Percentiles rank a stretch among this genome's conserved stretches.
Evolutionary conservation across 2,113 vertebrate species (phyloP).

Genomic region (Lucifuga dentata): DNA sequence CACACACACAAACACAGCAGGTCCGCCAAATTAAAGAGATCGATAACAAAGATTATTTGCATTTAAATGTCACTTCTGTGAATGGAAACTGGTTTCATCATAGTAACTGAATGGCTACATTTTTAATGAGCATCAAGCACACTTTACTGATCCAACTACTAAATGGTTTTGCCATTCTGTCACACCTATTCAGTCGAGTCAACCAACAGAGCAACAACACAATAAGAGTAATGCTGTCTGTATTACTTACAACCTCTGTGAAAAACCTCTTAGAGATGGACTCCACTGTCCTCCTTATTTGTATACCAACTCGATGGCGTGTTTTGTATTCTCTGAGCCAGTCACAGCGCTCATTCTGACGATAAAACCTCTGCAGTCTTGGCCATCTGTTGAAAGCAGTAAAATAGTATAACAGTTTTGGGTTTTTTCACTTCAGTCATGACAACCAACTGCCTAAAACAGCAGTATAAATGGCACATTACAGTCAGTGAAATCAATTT

Average conservation of each 20-base stretch:
- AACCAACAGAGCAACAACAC: too few relatives aligned
- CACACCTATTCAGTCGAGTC: too few relatives aligned
- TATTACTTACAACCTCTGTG: conserved; percentile 91
- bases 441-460: not conserved
- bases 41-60: too few relatives aligned
- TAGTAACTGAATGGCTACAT: too few relatives aligned
- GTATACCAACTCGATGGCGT: conserved; percentile 89
- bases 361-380: conserved; percentile 92
- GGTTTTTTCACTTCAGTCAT: not conserved
- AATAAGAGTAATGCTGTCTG: too few relatives aligned
- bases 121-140: too few relatives aligned
- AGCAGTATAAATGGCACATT: not conserved
- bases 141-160: not conserved
- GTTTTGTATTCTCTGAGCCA: conserved; percentile 95
- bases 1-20: conserved; percentile 1
- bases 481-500: not conserved
- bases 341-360: conserved; percentile 88
- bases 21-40: too few relatives aligned
- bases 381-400: conserved; percentile 87
- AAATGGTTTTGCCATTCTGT: not conserved
- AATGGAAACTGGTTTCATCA: too few relatives aligned
- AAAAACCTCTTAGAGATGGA: conserved; percentile 97
- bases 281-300: conserved; percentile 90
- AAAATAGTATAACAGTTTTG: not conserved
- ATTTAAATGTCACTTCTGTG: too few relatives aligned